A percentile compares a stretch with the other conserved stretches of the same genome.
Evolutionary conservation across 2,113 vertebrate species (phyloP).

Genomic region (Sylvietta virens): DNA sequence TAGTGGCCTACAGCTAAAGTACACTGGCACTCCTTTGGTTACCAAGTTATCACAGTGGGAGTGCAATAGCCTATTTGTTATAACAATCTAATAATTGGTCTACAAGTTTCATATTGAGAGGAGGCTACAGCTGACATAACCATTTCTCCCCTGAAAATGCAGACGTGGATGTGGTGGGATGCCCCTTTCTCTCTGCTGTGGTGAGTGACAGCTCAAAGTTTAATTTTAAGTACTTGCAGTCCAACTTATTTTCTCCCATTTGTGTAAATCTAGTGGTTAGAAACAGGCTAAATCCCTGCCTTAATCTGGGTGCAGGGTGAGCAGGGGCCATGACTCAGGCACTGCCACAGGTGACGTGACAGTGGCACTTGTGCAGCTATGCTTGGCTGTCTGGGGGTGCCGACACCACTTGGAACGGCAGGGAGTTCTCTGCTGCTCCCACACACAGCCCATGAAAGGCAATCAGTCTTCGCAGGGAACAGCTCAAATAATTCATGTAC

Average conservation of each 20-base stretch:
- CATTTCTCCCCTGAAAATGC: background rate
- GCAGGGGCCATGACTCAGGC: background rate
- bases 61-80: background rate
- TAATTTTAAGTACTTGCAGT: background rate
- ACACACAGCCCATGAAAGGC: background rate
- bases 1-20: background rate
- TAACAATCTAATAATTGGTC: background rate
- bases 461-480: background rate
- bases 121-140: background rate
- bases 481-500: slow-evolving; percentile 35
- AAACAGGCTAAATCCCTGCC: background rate
- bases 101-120: background rate
- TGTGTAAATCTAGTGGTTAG: background rate
- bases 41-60: background rate
- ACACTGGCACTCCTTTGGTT: background rate
- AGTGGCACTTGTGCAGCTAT: background rate
- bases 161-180: background rate
- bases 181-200: background rate
- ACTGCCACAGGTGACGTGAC: background rate
- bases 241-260: background rate
- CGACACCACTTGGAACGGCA: background rate
- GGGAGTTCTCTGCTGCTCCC: slow-evolving; percentile 15
- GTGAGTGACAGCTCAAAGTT: background rate
- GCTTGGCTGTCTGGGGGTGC: background rate
- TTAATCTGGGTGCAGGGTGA: background rate